Evolutionary conservation across 1,140 invertebrate genomes (phyloP), one percentile per base, ranked within the genome.

Genomic region (Achroia grisella): DNA sequence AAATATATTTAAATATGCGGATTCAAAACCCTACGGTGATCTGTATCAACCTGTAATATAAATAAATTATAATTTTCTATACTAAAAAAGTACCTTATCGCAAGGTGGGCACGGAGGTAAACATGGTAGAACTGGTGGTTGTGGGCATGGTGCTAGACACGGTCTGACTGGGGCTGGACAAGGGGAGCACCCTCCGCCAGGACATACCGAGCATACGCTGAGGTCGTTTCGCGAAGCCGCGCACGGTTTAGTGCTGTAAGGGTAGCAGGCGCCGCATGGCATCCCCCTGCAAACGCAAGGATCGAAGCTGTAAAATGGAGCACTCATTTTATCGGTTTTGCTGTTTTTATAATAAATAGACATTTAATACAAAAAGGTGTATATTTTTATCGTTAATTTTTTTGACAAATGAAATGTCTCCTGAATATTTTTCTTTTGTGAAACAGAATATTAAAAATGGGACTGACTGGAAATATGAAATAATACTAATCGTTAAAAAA

Each of bases 111-210:
- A 84, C 1, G 67, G 64, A 14, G 65, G 72, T 6, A 80, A 42
- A 14, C 67, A 73, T 1, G 79, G 77, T 10, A 84, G 51, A 1
- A 77, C 44, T n/a, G 79, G 79, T 4, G 52, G 56, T 1, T 68
- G 45, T 5, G 64, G 65, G 35, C 71, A 76, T 0, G 70, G 77
- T 0, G 48, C 56, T 0, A 77, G 77, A 34, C 75, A 81, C 0
- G 76, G 77, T 10, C 77, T 52, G 5, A 84, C 77, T 4, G 77
- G 77, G 2, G 77, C 74, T 6, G 80, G 80, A 32, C 77, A 81
- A 1, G 71, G 67, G 0, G 75, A 75, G 41, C 79, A 83, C 3
- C 79, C 79, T 1, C 79, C 77, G 0, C 76, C 79, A 5, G 76
- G 77, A 27, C 79, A 83, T 3, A 63, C 57, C 0, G 79, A 80